These are phyloP conservation scores for Drosophila greeni DNA, from an alignment of 2,888 invertebrate species.

Conservation along the genomic window DNA sequence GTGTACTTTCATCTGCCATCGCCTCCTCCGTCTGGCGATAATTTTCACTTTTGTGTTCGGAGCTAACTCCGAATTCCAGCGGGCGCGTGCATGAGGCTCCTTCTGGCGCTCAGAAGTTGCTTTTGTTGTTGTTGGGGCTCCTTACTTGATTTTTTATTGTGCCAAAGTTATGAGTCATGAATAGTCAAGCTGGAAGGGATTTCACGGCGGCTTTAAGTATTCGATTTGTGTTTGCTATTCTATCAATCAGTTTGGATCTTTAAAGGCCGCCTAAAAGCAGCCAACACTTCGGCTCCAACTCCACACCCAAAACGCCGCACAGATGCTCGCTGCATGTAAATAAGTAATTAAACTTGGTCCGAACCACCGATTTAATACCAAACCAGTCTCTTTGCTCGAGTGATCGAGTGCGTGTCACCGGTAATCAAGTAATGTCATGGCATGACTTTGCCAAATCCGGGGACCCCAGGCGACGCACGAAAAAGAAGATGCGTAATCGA, in stretches of 20 bases:
- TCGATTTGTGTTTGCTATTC: neutral
- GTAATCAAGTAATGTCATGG: slow-evolving; percentile 76
- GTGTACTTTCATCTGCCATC: slow-evolving; percentile 30
- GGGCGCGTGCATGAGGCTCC: slow-evolving; percentile 13
- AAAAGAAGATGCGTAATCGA: slow-evolving; percentile 50
- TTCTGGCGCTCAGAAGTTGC: slow-evolving; percentile 33
- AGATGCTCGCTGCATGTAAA: slow-evolving; percentile 69
- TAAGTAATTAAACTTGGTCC: slow-evolving; percentile 76
- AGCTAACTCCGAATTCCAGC: slow-evolving; percentile 31
- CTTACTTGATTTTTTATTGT: slow-evolving; percentile 11
- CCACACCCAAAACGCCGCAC: slow-evolving; percentile 35
- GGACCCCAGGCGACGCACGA: slow-evolving; percentile 3
- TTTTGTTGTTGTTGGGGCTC: slow-evolving; percentile 10
- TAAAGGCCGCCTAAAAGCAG: slow-evolving; percentile 62
- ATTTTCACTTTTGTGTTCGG: slow-evolving; percentile 64
- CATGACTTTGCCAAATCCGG: slow-evolving; percentile 64
- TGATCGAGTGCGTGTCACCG: slow-evolving; percentile 56
- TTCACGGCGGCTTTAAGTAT: neutral
- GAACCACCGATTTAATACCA: slow-evolving; percentile 30
- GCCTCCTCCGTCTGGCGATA: slow-evolving; percentile 48
- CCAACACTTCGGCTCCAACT: slow-evolving; percentile 40
- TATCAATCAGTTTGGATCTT: slow-evolving; percentile 1
- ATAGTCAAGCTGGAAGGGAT: slow-evolving; percentile 10
- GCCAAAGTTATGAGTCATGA: slow-evolving; percentile 20
- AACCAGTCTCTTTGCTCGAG: slow-evolving; percentile 27